Base-by-base conservation (phyloP, 1,140 invertebrate species). In the Aplysia californica region DNA sequence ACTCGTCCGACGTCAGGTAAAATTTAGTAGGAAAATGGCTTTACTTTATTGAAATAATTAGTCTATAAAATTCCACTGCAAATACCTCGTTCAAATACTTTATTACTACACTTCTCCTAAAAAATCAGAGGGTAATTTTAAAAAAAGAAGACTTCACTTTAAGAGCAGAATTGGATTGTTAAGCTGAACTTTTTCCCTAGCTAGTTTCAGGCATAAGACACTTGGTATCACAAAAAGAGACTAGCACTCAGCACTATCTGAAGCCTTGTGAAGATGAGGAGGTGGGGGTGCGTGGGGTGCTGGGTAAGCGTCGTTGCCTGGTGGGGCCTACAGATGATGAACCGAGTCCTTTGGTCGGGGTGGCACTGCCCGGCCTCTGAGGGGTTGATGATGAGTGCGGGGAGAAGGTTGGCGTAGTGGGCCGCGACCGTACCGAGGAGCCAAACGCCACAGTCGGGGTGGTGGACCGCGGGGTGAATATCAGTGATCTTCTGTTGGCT, bases 361-460 rank as follows among this genome's bases (percentile, higher is more conserved):
- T 84, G 3, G 79, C 75, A 23, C 79, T 69, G 31, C 80, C 78
- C 10, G 82, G 76, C n/a, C 81, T 74, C 41, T 72, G 76, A 38
- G 82, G 80, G 6, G 82, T 83, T 5, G 77, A 61, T n/a, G 39
- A 26, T 18, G 41, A 23, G 15, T 33, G 41, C 26, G 78, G 68
- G 10, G 65, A 74, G 35, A 69, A 65, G 71, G 83, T 77, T 65
- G 83, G 78, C 55, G 82, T 82, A 5, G 82, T 81, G 20, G 82
- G 76, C 36, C 80, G 58, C 41, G 80, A 77, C 31, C 77, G 70
- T n/a, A 78, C 64, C 1, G 79, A 75, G 15, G 82, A 79, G 21
- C 81, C 70, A 41, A 79, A 79, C 31, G 79, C 61, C 29, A 80
- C 79, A 2, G 82, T 82, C 0, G 82, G 82, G 5, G 84, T 85